Evolutionary conservation across 2,113 vertebrate species (phyloP).

Genomic region (Trachemys scripta): DNA sequence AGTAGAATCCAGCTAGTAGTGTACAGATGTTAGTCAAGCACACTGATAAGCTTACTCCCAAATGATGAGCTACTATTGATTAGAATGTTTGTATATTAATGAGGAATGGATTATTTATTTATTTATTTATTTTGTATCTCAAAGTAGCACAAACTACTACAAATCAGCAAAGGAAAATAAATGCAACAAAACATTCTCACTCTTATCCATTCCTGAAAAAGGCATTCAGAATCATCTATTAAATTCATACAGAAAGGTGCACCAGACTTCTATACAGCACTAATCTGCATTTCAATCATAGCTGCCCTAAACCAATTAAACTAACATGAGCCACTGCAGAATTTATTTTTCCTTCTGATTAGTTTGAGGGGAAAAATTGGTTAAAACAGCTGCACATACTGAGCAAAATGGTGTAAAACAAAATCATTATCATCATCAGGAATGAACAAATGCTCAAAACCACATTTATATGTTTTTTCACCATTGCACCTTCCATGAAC

Average conservation of each 20-base stretch:
- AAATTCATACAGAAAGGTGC: background rate
- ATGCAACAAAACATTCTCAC: background rate
- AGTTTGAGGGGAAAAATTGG: background rate
- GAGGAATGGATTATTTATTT: background rate
- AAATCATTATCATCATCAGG: background rate
- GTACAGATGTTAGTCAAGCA: background rate
- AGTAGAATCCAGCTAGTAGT: background rate
- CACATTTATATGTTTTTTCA: background rate
- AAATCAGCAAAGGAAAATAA: background rate
- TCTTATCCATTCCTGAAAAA: background rate
- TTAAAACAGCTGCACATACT: background rate
- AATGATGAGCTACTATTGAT: background rate
- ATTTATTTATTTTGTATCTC: background rate
- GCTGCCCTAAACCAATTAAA: fast-evolving
- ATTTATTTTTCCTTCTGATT: background rate
- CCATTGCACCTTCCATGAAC: background rate
- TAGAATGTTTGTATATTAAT: background rate
- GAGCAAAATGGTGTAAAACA: background rate
- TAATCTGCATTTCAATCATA: background rate
- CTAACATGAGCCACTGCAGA: fast-evolving
- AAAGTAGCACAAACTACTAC: background rate
- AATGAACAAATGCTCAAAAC: background rate
- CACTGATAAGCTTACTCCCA: background rate
- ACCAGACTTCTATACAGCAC: background rate
- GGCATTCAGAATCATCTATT: background rate